phyloP scores from a whole-genome alignment of 2,888 invertebrate genomes.

The Euplexia lucipara region DNA sequence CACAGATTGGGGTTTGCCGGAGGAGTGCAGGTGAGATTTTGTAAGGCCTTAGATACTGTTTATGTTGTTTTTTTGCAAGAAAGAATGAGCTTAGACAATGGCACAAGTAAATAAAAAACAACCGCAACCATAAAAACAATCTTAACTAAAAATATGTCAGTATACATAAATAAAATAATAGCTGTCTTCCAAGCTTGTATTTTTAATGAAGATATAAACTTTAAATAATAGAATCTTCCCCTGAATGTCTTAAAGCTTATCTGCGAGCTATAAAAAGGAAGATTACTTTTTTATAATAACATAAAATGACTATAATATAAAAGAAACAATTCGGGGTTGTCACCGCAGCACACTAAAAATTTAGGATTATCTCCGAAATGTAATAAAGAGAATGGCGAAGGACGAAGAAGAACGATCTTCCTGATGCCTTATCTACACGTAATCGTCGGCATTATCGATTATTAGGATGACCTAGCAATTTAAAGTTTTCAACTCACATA shows the following conservation, averaged over 20 bases:
- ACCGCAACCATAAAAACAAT: too few species aligned
- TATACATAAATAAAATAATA: constrained; percentile 10
- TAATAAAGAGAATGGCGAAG: constrained; percentile 29
- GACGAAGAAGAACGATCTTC: constrained; percentile 26
- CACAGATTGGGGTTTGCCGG: too few species aligned
- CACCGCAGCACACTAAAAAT: constrained; percentile 40
- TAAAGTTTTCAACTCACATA: constrained; percentile 13
- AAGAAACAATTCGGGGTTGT: constrained; percentile 47
- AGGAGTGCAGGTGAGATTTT: too few species aligned
- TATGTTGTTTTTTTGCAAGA: too few species aligned
- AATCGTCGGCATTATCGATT: constrained; percentile 27
- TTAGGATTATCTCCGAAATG: constrained; percentile 34
- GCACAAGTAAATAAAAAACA: too few species aligned
- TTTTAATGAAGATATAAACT: constrained; percentile 28
- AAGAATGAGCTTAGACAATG: too few species aligned
- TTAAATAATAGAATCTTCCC: constrained; percentile 11
- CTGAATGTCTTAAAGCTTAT: constrained; percentile 13
- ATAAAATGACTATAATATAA: constrained; percentile 40
- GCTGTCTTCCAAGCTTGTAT: neutral
- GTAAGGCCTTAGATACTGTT: too few species aligned
- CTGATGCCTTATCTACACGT: constrained; percentile 22
- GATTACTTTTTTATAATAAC: constrained; percentile 44
- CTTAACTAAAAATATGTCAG: too few species aligned
- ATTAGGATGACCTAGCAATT: constrained; percentile 19
- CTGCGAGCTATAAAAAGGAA: constrained; percentile 32